Base-by-base conservation (phyloP, 2,113 vertebrate genomes). In the Uria aalge region DNA sequence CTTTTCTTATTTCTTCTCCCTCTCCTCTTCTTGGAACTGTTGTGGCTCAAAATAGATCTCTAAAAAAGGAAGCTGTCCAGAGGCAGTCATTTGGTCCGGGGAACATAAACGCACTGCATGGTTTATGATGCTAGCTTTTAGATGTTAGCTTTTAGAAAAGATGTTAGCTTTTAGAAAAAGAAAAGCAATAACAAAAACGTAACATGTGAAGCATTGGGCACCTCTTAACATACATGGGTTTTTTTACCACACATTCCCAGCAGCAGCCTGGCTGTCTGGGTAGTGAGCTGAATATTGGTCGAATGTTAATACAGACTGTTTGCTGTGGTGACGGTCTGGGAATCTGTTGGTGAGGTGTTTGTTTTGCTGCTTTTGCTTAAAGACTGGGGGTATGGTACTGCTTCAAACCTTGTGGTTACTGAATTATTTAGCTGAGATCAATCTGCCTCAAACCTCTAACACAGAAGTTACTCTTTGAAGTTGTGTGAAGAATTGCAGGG, bases 401-500 rank as follows among this genome's bases (percentile, higher is more conserved):
- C 68, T 47, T 92, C 64, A 52, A 3, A 76, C 73, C 34, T 48
- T 40, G 45, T 73, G 43, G 34, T 74, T 91, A 85, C 63, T 63
- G 27, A 94, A 68, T 94, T 88, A 86, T 56, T 80, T 76, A 90
- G 50, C 57, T 60, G 73, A 83, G 56, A 78, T 79, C 87, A 45
- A 9, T 79, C 27, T 90, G 32, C 69, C n/a, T 64, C 36, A 80
- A 78, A 59, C 52, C 45, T 83, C 64, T 47, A 50, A 80, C 56
- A 40, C 30, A 68, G 38, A 52, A 73, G 3, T 15, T 68, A 56
- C 41, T 57, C 50, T 55, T 82, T 93, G 74, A 85, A 94, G 79
- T 60, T 76, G 38, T 40, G 24, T 73, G 59, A 83, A 53, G 50
- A 50, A 18, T 34, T 91, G 56, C 43, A 29, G 72, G 52, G 32